phyloP scores from a whole-genome alignment of 2,113 vertebrate species.

The Narcine bancroftii region DNA sequence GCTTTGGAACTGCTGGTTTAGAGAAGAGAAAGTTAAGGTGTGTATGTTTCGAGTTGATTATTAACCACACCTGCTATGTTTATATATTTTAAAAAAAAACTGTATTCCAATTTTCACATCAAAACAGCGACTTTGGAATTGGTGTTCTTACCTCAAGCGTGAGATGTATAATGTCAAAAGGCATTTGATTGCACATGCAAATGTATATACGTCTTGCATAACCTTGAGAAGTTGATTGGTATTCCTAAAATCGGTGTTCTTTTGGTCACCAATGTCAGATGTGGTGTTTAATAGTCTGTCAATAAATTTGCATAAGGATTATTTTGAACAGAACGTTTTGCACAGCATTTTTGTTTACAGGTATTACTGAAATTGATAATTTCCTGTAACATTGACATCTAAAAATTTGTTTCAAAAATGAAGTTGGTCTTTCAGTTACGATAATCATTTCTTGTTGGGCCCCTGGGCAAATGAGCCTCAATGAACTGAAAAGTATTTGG shows the following conservation, averaged over 20 bases:
- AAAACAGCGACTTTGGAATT: slow-evolving; percentile 19
- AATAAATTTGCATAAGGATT: neutral
- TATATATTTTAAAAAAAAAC: neutral
- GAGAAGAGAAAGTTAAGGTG: slow-evolving; percentile 67
- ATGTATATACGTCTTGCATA: neutral
- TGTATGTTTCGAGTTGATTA: slow-evolving; percentile 46
- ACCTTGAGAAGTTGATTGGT: neutral
- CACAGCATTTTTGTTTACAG: neutral
- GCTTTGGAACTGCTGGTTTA: slow-evolving; percentile 57
- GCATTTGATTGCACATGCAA: neutral
- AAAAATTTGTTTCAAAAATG: neutral
- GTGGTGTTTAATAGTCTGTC: neutral
- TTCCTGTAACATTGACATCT: neutral
- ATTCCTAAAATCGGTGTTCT: neutral
- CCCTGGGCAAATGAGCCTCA: neutral
- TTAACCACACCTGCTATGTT: neutral
- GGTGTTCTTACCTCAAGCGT: neutral
- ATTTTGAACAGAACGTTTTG: neutral
- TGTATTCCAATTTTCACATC: neutral
- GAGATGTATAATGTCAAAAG: neutral
- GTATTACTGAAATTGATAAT: neutral
- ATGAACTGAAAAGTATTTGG: neutral
- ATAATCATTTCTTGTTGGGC: neutral
- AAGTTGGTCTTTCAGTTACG: neutral
- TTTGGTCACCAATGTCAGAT: neutral